phyloP scores from a whole-genome alignment of 2,797 vertebrate species.

The Sebastes iracundus region DNA sequence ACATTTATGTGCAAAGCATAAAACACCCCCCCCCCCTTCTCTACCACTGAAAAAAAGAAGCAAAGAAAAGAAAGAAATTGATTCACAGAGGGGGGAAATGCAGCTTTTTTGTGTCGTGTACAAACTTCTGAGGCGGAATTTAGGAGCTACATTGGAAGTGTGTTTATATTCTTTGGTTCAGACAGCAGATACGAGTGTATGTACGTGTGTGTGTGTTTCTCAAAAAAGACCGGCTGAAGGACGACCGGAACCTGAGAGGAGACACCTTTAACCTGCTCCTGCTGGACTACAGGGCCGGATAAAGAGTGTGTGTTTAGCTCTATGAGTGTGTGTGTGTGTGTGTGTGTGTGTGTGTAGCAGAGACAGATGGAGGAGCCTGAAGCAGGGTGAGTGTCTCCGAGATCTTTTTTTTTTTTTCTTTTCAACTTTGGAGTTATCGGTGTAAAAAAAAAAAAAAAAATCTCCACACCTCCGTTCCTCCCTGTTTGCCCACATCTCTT shows the following conservation, averaged over 20 bases:
- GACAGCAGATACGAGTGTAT: background rate
- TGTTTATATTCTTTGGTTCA: background rate
- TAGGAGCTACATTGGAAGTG: background rate
- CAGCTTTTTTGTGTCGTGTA: slow-evolving; percentile 23
- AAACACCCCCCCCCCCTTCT: slow-evolving; percentile 25
- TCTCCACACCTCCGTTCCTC: slow-evolving; percentile 15
- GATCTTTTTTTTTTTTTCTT: slow-evolving; percentile 9
- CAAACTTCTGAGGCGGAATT: slow-evolving; percentile 54
- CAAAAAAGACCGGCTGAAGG: background rate
- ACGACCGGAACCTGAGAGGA: slow-evolving; percentile 5
- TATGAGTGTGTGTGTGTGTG: slow-evolving; percentile 24
- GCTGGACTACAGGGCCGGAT: slow-evolving; percentile 14
- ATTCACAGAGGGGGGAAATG: slow-evolving; percentile 36
- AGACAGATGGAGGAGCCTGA: slow-evolving; percentile 68
- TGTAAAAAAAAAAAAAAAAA: slow-evolving; percentile 13
- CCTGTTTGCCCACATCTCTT: slow-evolving; percentile 32
- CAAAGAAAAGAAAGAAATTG: slow-evolving; percentile 57
- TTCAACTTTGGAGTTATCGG: slow-evolving; percentile 25
- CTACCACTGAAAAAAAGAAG: slow-evolving; percentile 41
- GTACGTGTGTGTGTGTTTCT: background rate
- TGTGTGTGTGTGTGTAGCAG: background rate
- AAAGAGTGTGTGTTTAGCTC: slow-evolving; percentile 3
- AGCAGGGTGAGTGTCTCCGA: slow-evolving; percentile 63
- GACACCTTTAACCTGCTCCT: slow-evolving; percentile 33
- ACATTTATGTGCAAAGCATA: slow-evolving; percentile 69